Evolutionary conservation across 2,888 invertebrate genomes (phyloP), one percentile per base, ranked within the genome.

Genomic region (Bruchidius siliquastri): DNA sequence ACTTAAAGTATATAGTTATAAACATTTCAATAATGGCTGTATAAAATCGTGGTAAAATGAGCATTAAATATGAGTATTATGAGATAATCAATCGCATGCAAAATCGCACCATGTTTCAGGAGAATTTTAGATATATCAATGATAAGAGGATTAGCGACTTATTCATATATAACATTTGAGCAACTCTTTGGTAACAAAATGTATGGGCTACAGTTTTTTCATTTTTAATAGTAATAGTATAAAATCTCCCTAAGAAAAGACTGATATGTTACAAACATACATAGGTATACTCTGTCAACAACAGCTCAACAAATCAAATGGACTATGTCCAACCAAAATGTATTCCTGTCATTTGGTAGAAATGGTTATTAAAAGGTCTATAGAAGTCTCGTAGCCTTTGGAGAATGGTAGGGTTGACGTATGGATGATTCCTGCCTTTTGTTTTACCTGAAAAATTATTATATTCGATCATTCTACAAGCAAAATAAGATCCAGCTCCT

Each of bases 401-500:
- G 75, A 95, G 88, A 68, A 92, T 93, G 68, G 89, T 88, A 0
- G 91, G 90, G 82, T 94, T 91, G 78, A 97, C 94, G 79, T 90
- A 89, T 0, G 96, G 96, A 88, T 97, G 97, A 84, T 91, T 94
- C 18, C 97, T 90, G 0, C 97, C 97, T 86, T 98, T 97, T 20
- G 94, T 95, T 86, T 95, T 95, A 13, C 49, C 49, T 49, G 18
- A 49, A 49, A 49, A 49, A 6, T n/a, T n/a, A n/a, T n/a, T n/a
- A n/a, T n/a, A n/a, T n/a, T n/a, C n/a, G n/a, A n/a, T n/a, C n/a
- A n/a, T n/a, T n/a, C n/a, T n/a, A n/a, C n/a, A n/a, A n/a, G n/a
- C n/a, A n/a, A n/a, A n/a, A n/a, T n/a, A n/a, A n/a, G n/a, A n/a
- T n/a, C n/a, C n/a, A n/a, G n/a, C n/a, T n/a, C n/a, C n/a, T n/a